Percentiles rank a stretch among this genome's conserved stretches.
These are phyloP conservation scores for Chaunax sp. DNA, from an alignment of 2,797 vertebrate species.

Conservation along the genomic window DNA sequence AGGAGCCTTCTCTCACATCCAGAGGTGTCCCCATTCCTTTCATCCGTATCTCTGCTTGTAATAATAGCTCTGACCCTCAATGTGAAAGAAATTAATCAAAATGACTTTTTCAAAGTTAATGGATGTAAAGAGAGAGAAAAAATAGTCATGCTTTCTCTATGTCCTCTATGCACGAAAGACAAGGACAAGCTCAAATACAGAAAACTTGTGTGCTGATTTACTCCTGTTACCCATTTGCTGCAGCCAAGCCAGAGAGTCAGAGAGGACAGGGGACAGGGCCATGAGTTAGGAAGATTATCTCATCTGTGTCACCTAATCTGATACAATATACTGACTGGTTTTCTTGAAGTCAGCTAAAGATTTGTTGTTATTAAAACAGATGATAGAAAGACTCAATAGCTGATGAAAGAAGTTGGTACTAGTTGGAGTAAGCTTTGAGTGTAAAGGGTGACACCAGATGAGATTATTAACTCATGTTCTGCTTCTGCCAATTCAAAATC, in stretches of 20 bases:
- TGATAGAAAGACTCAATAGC: not conserved
- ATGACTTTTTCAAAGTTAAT: slow-evolving; percentile 75
- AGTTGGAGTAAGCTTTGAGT: not conserved
- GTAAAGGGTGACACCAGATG: slow-evolving; percentile 49
- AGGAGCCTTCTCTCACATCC: slow-evolving; percentile 46
- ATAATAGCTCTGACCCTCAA: slow-evolving; percentile 78
- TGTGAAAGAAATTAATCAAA: slow-evolving; percentile 72
- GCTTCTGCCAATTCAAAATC: slow-evolving; percentile 25
- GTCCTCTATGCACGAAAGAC: slow-evolving; percentile 65
- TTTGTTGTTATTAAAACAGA: slow-evolving; percentile 1
- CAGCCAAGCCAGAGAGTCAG: slow-evolving; percentile 55
- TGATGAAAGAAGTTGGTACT: not conserved
- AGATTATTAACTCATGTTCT: slow-evolving; percentile 63
- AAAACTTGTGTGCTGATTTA: slow-evolving; percentile 35
- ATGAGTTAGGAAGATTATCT: slow-evolving; percentile 58
- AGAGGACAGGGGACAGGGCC: slow-evolving; percentile 39
- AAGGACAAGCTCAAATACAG: slow-evolving; percentile 58
- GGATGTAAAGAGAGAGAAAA: slow-evolving; percentile 57
- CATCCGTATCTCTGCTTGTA: slow-evolving; percentile 63
- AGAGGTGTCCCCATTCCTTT: slow-evolving; percentile 64
- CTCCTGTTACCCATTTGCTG: slow-evolving; percentile 39
- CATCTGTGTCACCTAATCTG: slow-evolving; percentile 56
- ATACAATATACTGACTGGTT: slow-evolving; percentile 7
- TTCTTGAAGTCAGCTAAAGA: not conserved
- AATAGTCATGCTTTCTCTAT: slow-evolving; percentile 56